phyloP scores from a whole-genome alignment of 2,888 invertebrate species.

The Cinara cedri region DNA sequence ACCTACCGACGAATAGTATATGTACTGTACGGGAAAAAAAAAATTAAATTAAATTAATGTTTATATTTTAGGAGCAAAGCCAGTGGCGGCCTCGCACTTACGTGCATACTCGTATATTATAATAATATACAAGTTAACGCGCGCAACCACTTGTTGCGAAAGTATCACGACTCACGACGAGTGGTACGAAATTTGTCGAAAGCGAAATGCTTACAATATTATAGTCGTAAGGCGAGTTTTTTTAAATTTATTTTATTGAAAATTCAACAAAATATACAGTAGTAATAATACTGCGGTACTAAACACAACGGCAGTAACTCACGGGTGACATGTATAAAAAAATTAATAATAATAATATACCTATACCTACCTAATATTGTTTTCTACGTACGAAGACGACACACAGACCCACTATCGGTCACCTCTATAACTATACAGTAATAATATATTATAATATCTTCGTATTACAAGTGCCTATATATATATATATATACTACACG shows the following conservation, averaged over 20 bases:
- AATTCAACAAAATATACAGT: not conserved
- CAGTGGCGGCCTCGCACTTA: slow-evolving; percentile 7
- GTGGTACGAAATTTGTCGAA: not conserved
- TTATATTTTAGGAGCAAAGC: not conserved
- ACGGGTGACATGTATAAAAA: no score
- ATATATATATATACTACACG: no score
- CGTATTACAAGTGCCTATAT: no score
- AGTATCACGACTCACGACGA: not conserved
- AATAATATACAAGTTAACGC: slow-evolving; percentile 6
- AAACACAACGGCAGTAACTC: not conserved
- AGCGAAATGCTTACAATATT: not conserved
- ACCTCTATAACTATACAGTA: no score
- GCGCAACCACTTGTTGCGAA: slow-evolving; percentile 32
- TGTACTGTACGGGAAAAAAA: not conserved
- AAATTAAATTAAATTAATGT: not conserved
- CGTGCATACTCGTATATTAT: not conserved
- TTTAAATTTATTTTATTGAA: not conserved
- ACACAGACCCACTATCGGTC: no score
- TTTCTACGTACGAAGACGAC: no score
- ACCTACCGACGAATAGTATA: no score
- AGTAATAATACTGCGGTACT: no score
- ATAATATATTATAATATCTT: no score
- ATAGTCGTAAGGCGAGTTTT: not conserved
- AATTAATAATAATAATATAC: no score
- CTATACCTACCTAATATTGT: no score